phyloP scores from a whole-genome alignment of 2,888 invertebrate genomes.

The Acrocera orbiculus region DNA sequence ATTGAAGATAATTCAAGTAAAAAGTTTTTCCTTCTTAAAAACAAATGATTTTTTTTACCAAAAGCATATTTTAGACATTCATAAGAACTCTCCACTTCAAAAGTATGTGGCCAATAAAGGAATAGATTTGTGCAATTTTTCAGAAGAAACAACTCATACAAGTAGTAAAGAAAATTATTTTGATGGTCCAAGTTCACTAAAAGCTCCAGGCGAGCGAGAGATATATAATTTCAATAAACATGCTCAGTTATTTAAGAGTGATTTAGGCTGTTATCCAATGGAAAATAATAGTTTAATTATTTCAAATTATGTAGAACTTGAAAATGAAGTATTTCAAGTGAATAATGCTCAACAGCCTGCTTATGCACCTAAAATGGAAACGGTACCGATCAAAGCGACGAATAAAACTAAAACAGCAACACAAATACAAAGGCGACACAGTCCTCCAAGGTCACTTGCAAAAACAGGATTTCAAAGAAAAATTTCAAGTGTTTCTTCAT shows the following conservation, averaged over 20 bases:
- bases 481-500: constrained; percentile 24
- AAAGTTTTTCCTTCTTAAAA: too few relatives aligned
- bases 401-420: too few relatives aligned
- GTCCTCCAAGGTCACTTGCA: constrained; percentile 1
- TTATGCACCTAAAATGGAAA: constrained; percentile 22
- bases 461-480: constrained; percentile 16
- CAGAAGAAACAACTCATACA: constrained; percentile 13
- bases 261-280: constrained; percentile 16
- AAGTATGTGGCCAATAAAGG: constrained; percentile 10
- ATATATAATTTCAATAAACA: constrained; percentile 16
- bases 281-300: constrained; percentile 26
- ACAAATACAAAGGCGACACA: constrained; percentile 6
- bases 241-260: neutral
- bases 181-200: constrained; percentile 23
- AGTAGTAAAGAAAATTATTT: constrained; percentile 9
- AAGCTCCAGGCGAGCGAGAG: constrained; percentile 23
- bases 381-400: too few relatives aligned
- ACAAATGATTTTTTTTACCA: neutral
- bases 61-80: constrained; percentile 1
- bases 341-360: constrained; percentile 21
- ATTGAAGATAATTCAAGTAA: too few relatives aligned
- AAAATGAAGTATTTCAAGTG: constrained; percentile 31
- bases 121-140: constrained; percentile 13
- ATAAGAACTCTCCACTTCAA: constrained; percentile 8
- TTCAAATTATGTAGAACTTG: constrained; percentile 27